Evolutionary conservation across 2,797 vertebrate genomes (phyloP), one percentile per base, ranked within the genome.

Genomic region (Lophotriccus pileatus): DNA sequence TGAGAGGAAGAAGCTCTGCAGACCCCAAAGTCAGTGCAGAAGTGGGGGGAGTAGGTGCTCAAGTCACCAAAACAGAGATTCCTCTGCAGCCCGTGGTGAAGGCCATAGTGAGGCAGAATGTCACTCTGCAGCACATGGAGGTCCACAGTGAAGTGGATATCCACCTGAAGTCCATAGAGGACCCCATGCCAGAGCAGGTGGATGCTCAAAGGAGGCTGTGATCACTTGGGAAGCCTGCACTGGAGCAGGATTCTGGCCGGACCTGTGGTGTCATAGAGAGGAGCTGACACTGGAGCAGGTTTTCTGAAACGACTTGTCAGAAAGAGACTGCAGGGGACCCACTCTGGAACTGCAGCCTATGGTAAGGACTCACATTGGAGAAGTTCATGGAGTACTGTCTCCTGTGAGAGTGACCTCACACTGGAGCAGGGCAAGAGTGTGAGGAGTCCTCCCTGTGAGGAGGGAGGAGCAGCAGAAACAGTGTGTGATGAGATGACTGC

Each of bases 401-500:
- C 11, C 9, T 7, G 2, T 24, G 9, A n/a, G 10, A 66, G 3
- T 37, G n/a, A 52, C 24, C 9, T 52, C n/a, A 52, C 17, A 59
- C 6, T 47, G 53, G 39, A 46, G 17, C 0, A 30, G 2, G 12
- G 14, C 9, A 60, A 59, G 21, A 53, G 3, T 34, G 9, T 27
- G 32, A 73, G 13, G 37, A 73, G 24, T 25, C 24, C 28, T 52
- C 2, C 16, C 17, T 7, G 14, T 7, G 8, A 74, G 17, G 24
- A 46, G n/a, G 24, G 53, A 60, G 44, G 28, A 39, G 12, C 0
- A 1, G 21, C 17, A 67, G 39, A 80, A 34, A 41, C 3, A 24
- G 24, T 0, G 1, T 25, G 5, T 30, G n/a, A 58, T 70, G 28
- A 44, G 69, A 12, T 25, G 28, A 58, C 7, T 0, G 0, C 49